A percentile compares a stretch with the other conserved stretches of the same genome.
Conservation (phyloP, 2,888 invertebrate species). For the Podotricha telesiphe region DNA sequence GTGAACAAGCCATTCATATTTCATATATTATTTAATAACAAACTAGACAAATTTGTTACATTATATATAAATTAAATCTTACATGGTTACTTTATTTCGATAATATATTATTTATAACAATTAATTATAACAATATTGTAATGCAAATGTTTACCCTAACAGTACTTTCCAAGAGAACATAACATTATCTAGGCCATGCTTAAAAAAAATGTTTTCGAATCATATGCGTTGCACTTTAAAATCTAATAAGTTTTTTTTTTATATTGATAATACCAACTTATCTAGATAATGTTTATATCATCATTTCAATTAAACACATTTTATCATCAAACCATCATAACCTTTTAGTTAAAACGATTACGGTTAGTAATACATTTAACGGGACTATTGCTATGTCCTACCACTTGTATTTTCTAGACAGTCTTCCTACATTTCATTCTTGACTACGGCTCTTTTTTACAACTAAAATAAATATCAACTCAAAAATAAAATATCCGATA, state of each 20-base stretch:
- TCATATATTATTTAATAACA: slow-evolving; percentile 42
- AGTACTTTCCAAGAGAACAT: too few species aligned
- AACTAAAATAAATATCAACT: background rate
- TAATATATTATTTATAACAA: too few species aligned
- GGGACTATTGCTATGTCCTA: slow-evolving; percentile 54
- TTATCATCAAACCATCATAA: background rate
- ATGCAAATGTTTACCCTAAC: too few species aligned
- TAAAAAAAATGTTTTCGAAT: too few species aligned
- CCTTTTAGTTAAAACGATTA: background rate
- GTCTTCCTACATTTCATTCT: background rate
- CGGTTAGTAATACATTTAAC: slow-evolving; percentile 53
- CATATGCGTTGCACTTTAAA: too few species aligned
- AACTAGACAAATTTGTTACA: slow-evolving; percentile 13
- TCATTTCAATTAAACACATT: too few species aligned
- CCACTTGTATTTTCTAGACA: background rate
- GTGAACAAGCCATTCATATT: slow-evolving; percentile 43
- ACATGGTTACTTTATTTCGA: too few species aligned
- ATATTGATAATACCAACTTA: too few species aligned
- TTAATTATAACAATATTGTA: too few species aligned
- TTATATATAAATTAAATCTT: slow-evolving; percentile 16
- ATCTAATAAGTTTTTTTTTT: too few species aligned
- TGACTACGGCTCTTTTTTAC: background rate
- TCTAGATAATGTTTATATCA: too few species aligned
- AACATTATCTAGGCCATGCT: too few species aligned
- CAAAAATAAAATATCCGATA: background rate